phyloP scores from a whole-genome alignment of 2,113 vertebrate genomes.

The Pristiophorus japonicus region DNA sequence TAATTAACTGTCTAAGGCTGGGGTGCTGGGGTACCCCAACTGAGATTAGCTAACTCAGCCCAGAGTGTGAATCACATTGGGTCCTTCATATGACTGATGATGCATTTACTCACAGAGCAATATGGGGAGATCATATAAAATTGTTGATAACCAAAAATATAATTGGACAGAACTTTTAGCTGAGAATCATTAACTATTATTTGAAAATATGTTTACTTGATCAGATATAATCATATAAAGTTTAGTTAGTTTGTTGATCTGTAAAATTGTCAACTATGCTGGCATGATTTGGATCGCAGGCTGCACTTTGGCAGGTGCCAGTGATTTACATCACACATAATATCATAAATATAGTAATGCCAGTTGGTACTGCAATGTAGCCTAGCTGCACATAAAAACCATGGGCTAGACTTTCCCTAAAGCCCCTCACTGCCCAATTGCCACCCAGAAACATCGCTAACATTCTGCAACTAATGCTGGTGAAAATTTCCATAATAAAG shows the following conservation, averaged over 20 bases:
- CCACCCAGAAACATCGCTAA: no score
- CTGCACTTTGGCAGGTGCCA: background rate
- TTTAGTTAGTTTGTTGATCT: background rate
- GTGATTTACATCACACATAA: background rate
- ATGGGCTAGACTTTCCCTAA: no score
- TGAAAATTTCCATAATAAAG: no score
- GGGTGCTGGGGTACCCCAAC: background rate
- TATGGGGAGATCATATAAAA: background rate
- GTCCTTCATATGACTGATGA: background rate
- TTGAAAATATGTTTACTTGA: background rate
- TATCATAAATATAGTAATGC: background rate
- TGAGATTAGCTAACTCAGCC: background rate
- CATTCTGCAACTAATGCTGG: no score
- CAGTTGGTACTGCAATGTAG: background rate
- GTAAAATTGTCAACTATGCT: background rate
- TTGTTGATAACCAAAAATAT: background rate
- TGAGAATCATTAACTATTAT: background rate
- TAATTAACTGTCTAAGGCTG: background rate
- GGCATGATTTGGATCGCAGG: background rate
- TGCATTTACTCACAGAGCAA: background rate
- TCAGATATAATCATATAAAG: background rate
- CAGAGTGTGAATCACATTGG: background rate
- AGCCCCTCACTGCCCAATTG: no score
- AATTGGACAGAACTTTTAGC: background rate
- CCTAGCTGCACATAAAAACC: background rate